Percentiles rank a stretch among this genome's conserved stretches.
phyloP scores from a whole-genome alignment of 2,797 vertebrate species.

The Scolopax rusticola region DNA sequence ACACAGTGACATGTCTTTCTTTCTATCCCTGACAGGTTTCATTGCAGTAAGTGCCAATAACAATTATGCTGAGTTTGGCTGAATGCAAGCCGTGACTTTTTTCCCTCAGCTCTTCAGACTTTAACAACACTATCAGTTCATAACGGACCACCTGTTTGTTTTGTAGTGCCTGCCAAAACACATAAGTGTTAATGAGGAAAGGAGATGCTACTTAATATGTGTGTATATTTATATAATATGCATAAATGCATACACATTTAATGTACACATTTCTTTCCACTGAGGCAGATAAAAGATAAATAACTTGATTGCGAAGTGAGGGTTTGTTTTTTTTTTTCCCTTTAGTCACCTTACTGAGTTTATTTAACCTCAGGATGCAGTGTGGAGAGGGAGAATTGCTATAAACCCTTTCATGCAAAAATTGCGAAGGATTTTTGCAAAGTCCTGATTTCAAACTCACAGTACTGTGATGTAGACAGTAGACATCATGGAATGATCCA shows the following conservation, averaged over 20 bases:
- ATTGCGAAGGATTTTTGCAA: neutral
- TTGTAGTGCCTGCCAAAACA: conserved; percentile 64
- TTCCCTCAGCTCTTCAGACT: conserved; percentile 57
- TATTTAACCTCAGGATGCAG: neutral
- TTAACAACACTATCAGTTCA: conserved; percentile 62
- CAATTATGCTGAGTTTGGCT: conserved; percentile 37
- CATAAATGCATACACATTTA: conserved; percentile 43
- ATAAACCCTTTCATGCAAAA: neutral
- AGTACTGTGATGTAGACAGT: neutral
- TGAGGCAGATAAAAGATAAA: conserved; percentile 8
- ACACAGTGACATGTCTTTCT: conserved; percentile 18
- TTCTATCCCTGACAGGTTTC: conserved; percentile 34
- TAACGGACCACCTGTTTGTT: conserved; percentile 72
- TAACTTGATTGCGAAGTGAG: conserved; percentile 28
- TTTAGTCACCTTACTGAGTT: neutral
- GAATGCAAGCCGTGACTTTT: conserved; percentile 34
- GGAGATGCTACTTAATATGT: conserved; percentile 49
- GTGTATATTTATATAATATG: conserved; percentile 52
- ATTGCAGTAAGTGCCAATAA: conserved; percentile 43
- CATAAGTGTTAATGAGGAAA: conserved; percentile 58
- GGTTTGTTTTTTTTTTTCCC: neutral
- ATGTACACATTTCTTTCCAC: conserved; percentile 24
- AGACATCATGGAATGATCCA: neutral
- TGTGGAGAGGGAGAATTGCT: neutral
- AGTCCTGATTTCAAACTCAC: neutral